Evolutionary conservation across 1,140 invertebrate species (phyloP).

Genomic region (Conus ventricosus): DNA sequence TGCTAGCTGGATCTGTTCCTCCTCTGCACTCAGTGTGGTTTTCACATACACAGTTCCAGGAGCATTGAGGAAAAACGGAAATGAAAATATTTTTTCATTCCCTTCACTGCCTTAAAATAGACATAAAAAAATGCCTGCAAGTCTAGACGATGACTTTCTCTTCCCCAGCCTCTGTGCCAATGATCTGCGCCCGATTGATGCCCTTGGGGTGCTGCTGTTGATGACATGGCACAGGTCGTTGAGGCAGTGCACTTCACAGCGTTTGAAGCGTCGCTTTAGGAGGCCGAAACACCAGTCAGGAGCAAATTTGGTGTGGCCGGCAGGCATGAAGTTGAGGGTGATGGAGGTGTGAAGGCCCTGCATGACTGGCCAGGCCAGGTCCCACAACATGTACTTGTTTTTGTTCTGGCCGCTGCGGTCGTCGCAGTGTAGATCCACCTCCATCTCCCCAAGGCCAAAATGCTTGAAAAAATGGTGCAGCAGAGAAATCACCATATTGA

Average conservation of each 20-base stretch:
- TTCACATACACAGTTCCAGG: not conserved
- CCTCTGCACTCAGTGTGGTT: not conserved
- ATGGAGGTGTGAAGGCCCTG: conserved; percentile 41
- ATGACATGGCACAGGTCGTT: conserved; percentile 42
- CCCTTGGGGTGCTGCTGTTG: conserved; percentile 37
- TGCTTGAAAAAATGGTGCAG: conserved; percentile 52
- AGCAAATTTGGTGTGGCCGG: conserved; percentile 57
- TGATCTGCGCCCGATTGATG: conserved; percentile 48
- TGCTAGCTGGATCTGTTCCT: not conserved
- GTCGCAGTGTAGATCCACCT: conserved; percentile 49
- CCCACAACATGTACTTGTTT: conserved; percentile 56
- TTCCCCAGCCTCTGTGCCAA: conserved; percentile 41
- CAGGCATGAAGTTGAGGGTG: conserved; percentile 49
- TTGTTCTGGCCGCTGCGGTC: conserved; percentile 61
- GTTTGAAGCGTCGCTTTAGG: conserved; percentile 46
- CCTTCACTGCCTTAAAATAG: conserved; percentile 42
- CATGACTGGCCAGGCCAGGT: conserved; percentile 52
- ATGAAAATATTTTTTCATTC: conserved; percentile 48
- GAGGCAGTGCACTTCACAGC: conserved; percentile 39
- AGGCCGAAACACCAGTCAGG: conserved; percentile 58
- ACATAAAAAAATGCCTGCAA: conserved; percentile 44
- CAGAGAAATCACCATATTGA: conserved; percentile 53
- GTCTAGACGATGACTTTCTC: conserved; percentile 41
- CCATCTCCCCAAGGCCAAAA: conserved; percentile 52
- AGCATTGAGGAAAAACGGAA: conserved; percentile 21